These are phyloP conservation scores for Tringa solitaria DNA, from an alignment of 2,113 vertebrate species.

Conservation along the genomic window DNA sequence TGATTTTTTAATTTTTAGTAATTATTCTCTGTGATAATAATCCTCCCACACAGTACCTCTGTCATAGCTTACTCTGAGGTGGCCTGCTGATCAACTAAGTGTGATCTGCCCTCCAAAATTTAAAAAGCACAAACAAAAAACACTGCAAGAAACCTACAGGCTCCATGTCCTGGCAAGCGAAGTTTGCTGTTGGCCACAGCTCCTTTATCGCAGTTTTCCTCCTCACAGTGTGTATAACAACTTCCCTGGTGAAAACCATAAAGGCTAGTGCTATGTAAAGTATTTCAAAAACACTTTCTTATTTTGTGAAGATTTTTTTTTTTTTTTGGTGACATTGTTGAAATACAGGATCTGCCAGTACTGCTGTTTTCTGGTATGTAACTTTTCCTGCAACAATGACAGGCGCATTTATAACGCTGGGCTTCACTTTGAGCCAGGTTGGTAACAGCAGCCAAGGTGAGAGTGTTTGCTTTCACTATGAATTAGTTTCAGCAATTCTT, in stretches of 20 bases:
- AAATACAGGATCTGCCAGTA: background rate
- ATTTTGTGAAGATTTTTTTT: background rate
- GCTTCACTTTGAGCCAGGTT: fast-evolving
- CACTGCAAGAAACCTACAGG: background rate
- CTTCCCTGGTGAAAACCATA: background rate
- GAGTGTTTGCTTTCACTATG: background rate
- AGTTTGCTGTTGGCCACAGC: background rate
- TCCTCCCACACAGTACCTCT: background rate
- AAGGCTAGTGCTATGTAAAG: background rate
- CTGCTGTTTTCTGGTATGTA: background rate
- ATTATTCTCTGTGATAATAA: background rate
- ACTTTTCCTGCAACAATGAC: background rate
- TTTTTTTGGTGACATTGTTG: background rate
- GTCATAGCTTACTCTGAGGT: background rate
- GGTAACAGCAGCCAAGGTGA: background rate
- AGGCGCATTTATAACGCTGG: background rate
- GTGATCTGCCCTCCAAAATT: background rate
- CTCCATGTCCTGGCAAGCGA: background rate
- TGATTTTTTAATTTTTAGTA: background rate
- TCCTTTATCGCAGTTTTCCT: background rate
- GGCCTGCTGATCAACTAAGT: background rate
- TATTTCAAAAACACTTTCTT: background rate
- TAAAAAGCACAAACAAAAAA: background rate
- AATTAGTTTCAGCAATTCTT: background rate
- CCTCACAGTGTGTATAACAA: background rate